Conservation (phyloP, 2,797 vertebrate species). For the Spondyliosoma cantharus region DNA sequence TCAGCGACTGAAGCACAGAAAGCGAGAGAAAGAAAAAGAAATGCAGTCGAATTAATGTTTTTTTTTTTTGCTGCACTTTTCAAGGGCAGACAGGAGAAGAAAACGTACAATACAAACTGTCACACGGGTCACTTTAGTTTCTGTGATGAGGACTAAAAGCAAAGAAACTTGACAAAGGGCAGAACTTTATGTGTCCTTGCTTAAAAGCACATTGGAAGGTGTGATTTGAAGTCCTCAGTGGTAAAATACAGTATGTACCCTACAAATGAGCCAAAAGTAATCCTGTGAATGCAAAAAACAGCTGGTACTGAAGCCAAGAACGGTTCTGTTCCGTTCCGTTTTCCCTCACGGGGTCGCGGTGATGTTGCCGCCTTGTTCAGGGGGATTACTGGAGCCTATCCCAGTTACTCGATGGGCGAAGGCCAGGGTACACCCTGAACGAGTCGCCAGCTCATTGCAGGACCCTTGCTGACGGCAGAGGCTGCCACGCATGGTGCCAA, state of each 20-base stretch:
- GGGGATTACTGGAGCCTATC: no score
- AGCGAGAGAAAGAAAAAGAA: neutral
- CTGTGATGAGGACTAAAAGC: neutral
- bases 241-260: neutral
- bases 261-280: neutral
- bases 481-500: no score
- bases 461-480: no score
- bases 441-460: no score
- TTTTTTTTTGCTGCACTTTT: constrained; percentile 13
- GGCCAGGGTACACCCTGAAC: no score
- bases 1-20: neutral
- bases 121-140: neutral
- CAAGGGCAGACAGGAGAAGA: constrained; percentile 20
- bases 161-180: neutral
- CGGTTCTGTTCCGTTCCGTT: no score
- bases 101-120: neutral
- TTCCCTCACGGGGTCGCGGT: no score
- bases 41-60: neutral
- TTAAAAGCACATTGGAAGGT: neutral
- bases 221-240: neutral
- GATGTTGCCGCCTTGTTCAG: no score
- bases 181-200: neutral
- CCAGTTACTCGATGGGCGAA: no score
- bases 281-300: neutral
- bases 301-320: no score